A percentile compares a stretch with the other conserved stretches of the same genome.
Conservation (phyloP, 2,797 vertebrate genomes). For the Echeneis naucrates region DNA sequence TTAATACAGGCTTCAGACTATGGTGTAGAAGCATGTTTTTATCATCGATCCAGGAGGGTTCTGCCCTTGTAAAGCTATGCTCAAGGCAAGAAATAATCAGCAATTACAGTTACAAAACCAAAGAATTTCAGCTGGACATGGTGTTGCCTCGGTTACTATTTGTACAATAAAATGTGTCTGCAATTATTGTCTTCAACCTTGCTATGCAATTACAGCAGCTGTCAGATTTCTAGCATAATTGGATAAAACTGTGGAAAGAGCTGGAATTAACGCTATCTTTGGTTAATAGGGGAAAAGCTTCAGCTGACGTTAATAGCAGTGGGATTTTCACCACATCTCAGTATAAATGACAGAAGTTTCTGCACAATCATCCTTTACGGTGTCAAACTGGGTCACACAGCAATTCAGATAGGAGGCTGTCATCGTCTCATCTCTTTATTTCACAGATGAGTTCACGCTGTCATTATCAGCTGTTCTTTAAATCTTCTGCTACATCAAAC, state of each 20-base stretch:
- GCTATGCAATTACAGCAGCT: conserved; percentile 15
- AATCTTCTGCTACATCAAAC: conserved; percentile 32
- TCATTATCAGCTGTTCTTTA: conserved; percentile 52
- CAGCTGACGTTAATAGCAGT: not conserved
- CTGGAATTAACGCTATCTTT: conserved; percentile 17
- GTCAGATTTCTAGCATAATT: conserved; percentile 42
- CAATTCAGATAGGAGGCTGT: conserved; percentile 17
- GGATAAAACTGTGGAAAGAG: conserved; percentile 21
- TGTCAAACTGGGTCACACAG: conserved; percentile 12
- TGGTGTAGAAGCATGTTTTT: conserved; percentile 33
- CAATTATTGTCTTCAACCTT: conserved; percentile 26
- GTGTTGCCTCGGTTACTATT: conserved; percentile 29
- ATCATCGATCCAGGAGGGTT: conserved; percentile 26
- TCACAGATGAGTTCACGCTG: conserved; percentile 67
- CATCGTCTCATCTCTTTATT: conserved; percentile 59
- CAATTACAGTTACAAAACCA: not conserved
- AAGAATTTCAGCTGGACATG: conserved; percentile 11
- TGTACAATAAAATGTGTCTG: conserved; percentile 12
- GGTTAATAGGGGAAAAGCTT: not conserved
- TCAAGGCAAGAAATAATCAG: conserved; percentile 33
- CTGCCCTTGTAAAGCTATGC: conserved; percentile 20
- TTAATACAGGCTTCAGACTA: conserved; percentile 18
- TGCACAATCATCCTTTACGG: conserved; percentile 19
- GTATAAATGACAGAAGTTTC: conserved; percentile 15
- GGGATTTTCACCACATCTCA: conserved; percentile 10